These are phyloP conservation scores for Apaloderma vittatum DNA, from an alignment of 2,113 vertebrate species.

Conservation along the genomic window DNA sequence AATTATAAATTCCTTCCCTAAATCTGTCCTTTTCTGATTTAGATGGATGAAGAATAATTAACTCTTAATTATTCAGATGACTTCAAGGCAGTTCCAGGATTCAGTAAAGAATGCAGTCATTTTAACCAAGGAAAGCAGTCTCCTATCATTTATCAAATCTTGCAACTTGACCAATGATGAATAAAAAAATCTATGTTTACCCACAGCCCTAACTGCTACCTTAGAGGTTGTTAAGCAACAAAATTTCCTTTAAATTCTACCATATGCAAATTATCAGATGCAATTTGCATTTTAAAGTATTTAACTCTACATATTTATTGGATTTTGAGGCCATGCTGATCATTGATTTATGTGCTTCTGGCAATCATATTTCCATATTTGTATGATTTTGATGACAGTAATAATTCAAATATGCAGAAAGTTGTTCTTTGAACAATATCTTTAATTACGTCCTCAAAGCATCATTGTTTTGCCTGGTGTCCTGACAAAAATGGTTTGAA, in stretches of 20 bases:
- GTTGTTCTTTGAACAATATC: slow-evolving; percentile 99
- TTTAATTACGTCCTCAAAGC: slow-evolving; percentile 99
- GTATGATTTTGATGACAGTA: slow-evolving; percentile 99
- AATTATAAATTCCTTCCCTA: slow-evolving; percentile 99
- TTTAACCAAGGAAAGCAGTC: slow-evolving; percentile 93
- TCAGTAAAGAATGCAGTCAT: slow-evolving; percentile 92
- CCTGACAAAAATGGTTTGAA: slow-evolving; percentile 88
- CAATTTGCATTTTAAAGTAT: slow-evolving; percentile 99
- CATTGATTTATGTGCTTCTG: slow-evolving; percentile 99
- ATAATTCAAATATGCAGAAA: slow-evolving; percentile 99
- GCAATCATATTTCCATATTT: slow-evolving; percentile 99
- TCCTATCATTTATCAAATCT: slow-evolving; percentile 94
- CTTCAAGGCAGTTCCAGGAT: slow-evolving; percentile 98
- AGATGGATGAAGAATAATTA: slow-evolving; percentile 99
- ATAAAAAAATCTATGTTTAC: slow-evolving; percentile 86
- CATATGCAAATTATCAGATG: slow-evolving; percentile 96
- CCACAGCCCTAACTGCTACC: slow-evolving; percentile 90
- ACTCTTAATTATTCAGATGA: slow-evolving; percentile 99
- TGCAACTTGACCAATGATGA: slow-evolving; percentile 96
- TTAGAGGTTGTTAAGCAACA: slow-evolving; percentile 97
- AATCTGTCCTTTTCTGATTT: slow-evolving; percentile 99
- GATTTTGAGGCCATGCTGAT: slow-evolving; percentile 99
- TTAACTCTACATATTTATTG: slow-evolving; percentile 99
- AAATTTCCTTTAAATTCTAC: slow-evolving; percentile 97
- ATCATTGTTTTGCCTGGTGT: slow-evolving; percentile 92